Conservation (phyloP, 1,140 invertebrate species). For the Ephestia elutella region DNA sequence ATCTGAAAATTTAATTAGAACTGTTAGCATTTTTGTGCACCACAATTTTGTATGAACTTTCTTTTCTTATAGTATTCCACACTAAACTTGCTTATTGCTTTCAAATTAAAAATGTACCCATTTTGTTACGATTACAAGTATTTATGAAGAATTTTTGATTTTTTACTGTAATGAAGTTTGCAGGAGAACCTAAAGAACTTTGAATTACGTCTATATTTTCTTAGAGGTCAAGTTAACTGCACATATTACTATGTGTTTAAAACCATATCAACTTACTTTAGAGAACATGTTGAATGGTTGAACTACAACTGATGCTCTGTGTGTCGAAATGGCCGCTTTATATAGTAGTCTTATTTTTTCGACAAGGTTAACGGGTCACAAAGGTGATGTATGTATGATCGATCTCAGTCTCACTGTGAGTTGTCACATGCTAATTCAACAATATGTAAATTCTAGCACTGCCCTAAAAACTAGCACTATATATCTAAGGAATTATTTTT, state of each 20-base stretch:
- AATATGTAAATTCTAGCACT: not conserved
- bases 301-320: constrained; percentile 18
- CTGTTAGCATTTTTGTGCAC: not conserved
- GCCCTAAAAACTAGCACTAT: not conserved
- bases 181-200: too few relatives aligned
- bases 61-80: too few relatives aligned
- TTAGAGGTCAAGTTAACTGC: not conserved
- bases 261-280: constrained; percentile 14
- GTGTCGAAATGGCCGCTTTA: constrained; percentile 13
- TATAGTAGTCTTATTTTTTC: constrained; percentile 30
- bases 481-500: too few relatives aligned
- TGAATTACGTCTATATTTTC: not conserved
- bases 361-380: constrained; percentile 24
- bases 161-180: too few relatives aligned
- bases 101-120: too few relatives aligned
- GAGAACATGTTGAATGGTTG: constrained; percentile 21
- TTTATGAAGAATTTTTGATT: not conserved
- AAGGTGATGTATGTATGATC: constrained; percentile 6
- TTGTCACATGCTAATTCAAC: not conserved
- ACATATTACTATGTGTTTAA: not conserved
- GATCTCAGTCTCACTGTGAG: not conserved
- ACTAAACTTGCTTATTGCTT: too few relatives aligned
- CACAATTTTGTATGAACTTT: not conserved
- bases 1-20: constrained; percentile 33
- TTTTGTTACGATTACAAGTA: too few relatives aligned